Conservation (phyloP, 2,888 invertebrate genomes). For the Lepidochrysops patricia region DNA sequence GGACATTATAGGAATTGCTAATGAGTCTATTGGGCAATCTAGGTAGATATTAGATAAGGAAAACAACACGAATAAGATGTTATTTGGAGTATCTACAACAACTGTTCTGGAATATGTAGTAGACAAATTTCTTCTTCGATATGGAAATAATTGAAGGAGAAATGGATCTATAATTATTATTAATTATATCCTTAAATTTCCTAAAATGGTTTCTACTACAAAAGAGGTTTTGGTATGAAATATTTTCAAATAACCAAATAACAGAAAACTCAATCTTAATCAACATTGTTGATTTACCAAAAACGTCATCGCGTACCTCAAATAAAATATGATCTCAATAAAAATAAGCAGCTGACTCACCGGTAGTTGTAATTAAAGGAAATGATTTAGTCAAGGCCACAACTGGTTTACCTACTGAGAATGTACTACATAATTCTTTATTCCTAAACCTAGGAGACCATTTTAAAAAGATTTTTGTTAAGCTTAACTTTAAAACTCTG, state of each 20-base stretch:
- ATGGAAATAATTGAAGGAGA: too few relatives aligned
- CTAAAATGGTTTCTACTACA: too few relatives aligned
- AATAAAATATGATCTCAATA: background rate
- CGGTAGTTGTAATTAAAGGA: conserved; percentile 4
- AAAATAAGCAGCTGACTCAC: conserved; percentile 9
- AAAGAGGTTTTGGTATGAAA: background rate
- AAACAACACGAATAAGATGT: background rate
- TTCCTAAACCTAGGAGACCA: background rate
- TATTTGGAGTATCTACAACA: too few relatives aligned
- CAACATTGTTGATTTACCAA: background rate
- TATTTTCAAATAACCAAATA: too few relatives aligned
- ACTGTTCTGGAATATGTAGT: too few relatives aligned
- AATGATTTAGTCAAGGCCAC: background rate
- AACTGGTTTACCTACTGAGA: background rate
- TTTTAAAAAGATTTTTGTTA: background rate
- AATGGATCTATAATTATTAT: too few relatives aligned
- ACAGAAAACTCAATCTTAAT: background rate
- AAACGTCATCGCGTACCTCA: background rate
- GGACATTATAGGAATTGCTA: background rate
- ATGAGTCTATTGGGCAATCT: background rate
- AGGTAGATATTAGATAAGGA: background rate
- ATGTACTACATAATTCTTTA: background rate
- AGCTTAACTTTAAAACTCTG: background rate
- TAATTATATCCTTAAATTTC: too few relatives aligned
- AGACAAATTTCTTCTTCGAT: too few relatives aligned